Evolutionary conservation across 1,140 invertebrate species (phyloP), one percentile per base, ranked within the genome.

Genomic region (Lucilia cuprina): DNA sequence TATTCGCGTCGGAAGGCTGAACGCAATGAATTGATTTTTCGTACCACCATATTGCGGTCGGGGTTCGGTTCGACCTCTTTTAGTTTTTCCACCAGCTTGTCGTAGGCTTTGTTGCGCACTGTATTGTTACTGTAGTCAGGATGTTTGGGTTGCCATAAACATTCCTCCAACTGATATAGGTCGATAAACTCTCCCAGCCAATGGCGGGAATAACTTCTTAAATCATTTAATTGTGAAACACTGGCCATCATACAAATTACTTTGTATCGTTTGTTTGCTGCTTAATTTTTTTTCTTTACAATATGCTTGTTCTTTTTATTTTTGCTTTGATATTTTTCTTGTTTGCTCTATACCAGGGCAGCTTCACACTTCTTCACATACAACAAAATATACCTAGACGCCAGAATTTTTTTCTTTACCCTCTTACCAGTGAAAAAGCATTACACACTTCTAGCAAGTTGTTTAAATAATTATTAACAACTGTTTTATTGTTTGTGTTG

Each of bases 131-230:
- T 90, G 84, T 91, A 91, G 74, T 91, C 90, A 14, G 89, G 89
- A 85, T 89, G 90, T 82, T 90, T 91, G 1, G 90, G 89, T 84
- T 91, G 89, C 91, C 90, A 91, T 55, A 91, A 84, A 70, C 89
- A 91, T 85, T 90, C 89, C 80, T 91, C 90, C 82, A 86, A 87
- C 84, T 90, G 89, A 85, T 91, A 91, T 17, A 88, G 87, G 30
- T 90, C 89, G 83, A 91, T 91, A 25, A 91, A 91, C 75, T 91
- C 91, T 17, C 88, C 88, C 12, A 91, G 84, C 89, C 89, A 91
- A 55, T 90, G 89, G 5, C 89, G 87, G 21, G 89, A 90, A 82
- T 91, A 90, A 1, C 88, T 88, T 12, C 89, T 85, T 85, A 91
- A 83, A 82, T 91, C 89, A 55, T 87, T 87, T 65, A 87, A 74